These are phyloP conservation scores for Gastracanthus pulcherrimus DNA, from an alignment of 2,888 invertebrate genomes.

Conservation along the genomic window DNA sequence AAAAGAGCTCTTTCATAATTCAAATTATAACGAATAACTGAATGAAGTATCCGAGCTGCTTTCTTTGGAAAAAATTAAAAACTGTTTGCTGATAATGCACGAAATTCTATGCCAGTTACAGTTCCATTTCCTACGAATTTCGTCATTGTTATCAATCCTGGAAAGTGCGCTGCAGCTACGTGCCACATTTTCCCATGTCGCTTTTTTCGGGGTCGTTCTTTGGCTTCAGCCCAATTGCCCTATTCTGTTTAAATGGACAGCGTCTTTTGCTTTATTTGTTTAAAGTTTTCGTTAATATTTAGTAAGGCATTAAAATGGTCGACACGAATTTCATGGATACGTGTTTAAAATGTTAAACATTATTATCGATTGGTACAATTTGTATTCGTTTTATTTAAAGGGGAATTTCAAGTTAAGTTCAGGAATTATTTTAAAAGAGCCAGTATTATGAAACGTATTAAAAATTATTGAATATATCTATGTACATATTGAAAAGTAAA, in stretches of 20 bases:
- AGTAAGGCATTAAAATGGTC: neutral
- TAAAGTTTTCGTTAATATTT: neutral
- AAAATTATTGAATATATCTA: too few species aligned
- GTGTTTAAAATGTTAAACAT: neutral
- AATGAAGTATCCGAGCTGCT: neutral
- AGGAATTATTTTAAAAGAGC: too few species aligned
- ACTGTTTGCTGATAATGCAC: neutral
- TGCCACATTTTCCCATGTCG: slow-evolving; percentile 18
- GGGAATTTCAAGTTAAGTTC: too few species aligned
- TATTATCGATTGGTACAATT: neutral
- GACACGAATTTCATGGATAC: too few species aligned
- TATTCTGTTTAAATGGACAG: slow-evolving; percentile 2
- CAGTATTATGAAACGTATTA: too few species aligned
- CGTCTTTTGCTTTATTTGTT: neutral
- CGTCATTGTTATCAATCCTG: slow-evolving; percentile 43
- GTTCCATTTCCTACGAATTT: neutral
- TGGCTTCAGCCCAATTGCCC: slow-evolving; percentile 41
- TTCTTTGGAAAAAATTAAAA: neutral
- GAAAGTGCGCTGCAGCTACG: slow-evolving; percentile 9
- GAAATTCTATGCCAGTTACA: slow-evolving; percentile 6
- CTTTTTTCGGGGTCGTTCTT: slow-evolving; percentile 44
- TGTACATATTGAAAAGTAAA: too few species aligned
- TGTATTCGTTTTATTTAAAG: neutral
- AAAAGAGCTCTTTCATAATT: neutral
- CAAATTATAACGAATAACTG: neutral